Conservation (phyloP, 2,888 invertebrate species). For the Polydrusus cervinus region DNA sequence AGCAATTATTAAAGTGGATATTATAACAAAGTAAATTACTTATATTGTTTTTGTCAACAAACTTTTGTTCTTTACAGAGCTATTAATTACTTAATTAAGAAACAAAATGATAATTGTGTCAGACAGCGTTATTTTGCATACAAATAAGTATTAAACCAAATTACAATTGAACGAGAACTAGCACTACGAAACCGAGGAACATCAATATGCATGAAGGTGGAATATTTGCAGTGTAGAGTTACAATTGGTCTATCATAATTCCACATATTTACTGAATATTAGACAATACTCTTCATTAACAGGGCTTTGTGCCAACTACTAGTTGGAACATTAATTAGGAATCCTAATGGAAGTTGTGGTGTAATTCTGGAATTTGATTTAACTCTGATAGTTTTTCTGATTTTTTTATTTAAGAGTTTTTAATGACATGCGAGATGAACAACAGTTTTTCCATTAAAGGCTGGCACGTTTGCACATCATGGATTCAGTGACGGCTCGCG, state of each 20-base stretch:
- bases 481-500: too few relatives aligned
- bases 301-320: constrained; percentile 38
- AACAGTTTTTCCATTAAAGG: not conserved
- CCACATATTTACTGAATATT: constrained; percentile 52
- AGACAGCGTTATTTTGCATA: constrained; percentile 27
- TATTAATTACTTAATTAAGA: too few relatives aligned
- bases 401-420: not conserved
- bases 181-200: constrained; percentile 8
- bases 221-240: constrained; percentile 41
- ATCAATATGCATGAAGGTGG: constrained; percentile 54
- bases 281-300: constrained; percentile 51
- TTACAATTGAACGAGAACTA: constrained; percentile 37
- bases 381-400: not conserved
- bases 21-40: too few relatives aligned
- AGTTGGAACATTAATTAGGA: constrained; percentile 43
- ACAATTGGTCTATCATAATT: constrained; percentile 50
- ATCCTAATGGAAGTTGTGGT: constrained; percentile 25
- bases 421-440: not conserved
- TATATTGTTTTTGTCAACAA: too few relatives aligned
- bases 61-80: too few relatives aligned
- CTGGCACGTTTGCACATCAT: too few relatives aligned
- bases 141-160: constrained; percentile 35
- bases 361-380: constrained; percentile 17
- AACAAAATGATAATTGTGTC: constrained; percentile 16
- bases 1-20: too few relatives aligned